Evolutionary conservation across 2,113 vertebrate genomes (phyloP).

Genomic region (Phrynocephalus versicolor): DNA sequence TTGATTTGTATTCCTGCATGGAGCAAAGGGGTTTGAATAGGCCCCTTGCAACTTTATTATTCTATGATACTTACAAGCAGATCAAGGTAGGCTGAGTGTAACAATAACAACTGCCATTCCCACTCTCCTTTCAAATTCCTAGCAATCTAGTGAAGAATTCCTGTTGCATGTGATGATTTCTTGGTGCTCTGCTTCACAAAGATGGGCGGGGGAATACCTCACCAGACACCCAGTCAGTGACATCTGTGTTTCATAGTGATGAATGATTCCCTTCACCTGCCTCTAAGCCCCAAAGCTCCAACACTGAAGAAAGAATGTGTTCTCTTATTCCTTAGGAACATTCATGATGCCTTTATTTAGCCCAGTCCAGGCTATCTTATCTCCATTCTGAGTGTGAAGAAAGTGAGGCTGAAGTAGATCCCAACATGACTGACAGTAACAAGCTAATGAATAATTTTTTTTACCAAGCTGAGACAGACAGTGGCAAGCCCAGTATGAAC

Average conservation of each 20-base stretch:
- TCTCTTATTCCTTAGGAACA: neutral
- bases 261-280: neutral
- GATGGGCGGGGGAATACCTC: neutral
- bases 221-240: neutral
- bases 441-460: neutral
- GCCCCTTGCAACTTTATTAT: too few relatives aligned
- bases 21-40: too few relatives aligned
- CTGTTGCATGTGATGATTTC: neutral
- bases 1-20: too few relatives aligned
- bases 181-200: neutral
- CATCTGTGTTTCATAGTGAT: neutral
- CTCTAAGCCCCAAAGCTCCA: neutral
- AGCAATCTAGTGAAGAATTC: neutral
- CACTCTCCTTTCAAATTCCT: neutral
- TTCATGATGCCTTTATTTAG: neutral
- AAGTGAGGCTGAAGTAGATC: neutral
- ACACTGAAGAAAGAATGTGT: neutral
- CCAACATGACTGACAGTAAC: neutral
- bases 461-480: neutral
- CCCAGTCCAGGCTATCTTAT: neutral
- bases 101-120: neutral
- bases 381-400: neutral
- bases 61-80: too few relatives aligned
- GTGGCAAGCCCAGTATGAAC: neutral
- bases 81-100: neutral